These are phyloP conservation scores for Sminthopsis crassicaudata DNA, from an alignment of 2,113 vertebrate species.

Conservation along the genomic window DNA sequence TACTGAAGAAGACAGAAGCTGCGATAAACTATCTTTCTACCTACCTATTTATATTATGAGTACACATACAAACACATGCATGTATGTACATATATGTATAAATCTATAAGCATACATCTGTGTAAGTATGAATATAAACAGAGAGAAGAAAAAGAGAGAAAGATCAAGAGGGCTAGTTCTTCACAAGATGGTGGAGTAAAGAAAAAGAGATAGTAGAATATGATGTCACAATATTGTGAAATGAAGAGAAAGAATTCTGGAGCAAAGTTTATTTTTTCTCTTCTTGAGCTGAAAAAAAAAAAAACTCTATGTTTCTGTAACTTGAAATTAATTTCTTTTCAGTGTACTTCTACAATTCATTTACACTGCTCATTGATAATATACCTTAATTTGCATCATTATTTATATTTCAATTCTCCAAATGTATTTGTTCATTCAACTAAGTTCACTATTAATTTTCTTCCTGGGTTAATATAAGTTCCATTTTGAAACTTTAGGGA, in stretches of 20 bases:
- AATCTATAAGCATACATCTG: no score
- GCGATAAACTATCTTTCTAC: no score
- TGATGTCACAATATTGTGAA: not conserved
- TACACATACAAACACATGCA: no score
- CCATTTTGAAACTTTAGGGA: not conserved
- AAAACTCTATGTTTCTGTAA: not conserved
- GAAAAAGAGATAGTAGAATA: not conserved
- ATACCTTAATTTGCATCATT: not conserved
- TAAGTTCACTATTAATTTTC: not conserved
- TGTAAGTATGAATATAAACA: not conserved
- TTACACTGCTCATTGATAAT: not conserved
- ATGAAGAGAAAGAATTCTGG: not conserved
- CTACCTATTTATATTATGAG: no score
- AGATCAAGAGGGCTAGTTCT: not conserved
- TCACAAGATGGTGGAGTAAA: not conserved
- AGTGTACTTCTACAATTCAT: not conserved
- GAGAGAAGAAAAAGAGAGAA: no score
- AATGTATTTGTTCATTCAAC: not conserved
- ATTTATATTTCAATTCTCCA: not conserved
- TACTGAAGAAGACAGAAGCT: no score
- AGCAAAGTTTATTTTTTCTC: not conserved
- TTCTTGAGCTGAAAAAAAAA: not conserved
- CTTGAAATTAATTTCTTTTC: constrained; percentile 5
- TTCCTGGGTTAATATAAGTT: not conserved
- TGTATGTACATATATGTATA: no score